Conservation (phyloP, 2,113 vertebrate species). For the Gulo gulo region DNA sequence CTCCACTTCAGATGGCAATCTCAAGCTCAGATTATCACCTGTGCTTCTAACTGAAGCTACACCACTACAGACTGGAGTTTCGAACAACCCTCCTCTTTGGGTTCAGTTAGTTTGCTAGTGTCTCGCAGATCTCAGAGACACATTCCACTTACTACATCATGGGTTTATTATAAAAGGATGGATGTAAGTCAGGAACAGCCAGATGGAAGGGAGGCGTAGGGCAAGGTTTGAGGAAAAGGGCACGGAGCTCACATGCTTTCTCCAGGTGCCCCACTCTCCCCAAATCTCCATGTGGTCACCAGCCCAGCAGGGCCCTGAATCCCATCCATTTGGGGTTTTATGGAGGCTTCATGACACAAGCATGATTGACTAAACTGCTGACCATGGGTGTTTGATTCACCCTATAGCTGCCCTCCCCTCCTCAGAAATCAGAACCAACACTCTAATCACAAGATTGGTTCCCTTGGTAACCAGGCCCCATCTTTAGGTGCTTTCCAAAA, state of each 20-base stretch:
- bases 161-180: background rate
- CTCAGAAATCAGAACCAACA: background rate
- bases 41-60: background rate
- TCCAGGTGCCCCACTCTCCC: background rate
- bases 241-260: background rate
- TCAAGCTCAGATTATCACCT: background rate
- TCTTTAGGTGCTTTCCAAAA: background rate
- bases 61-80: too few relatives aligned
- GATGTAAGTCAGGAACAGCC: background rate
- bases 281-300: background rate
- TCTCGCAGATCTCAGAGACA: background rate
- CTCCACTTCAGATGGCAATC: background rate
- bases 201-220: background rate
- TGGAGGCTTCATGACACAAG: background rate
- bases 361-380: background rate
- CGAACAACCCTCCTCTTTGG: background rate
- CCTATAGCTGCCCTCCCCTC: background rate
- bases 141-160: background rate
- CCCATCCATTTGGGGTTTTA: background rate
- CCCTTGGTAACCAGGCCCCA: background rate
- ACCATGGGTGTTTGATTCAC: background rate
- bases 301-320: background rate
- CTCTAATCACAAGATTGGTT: background rate
- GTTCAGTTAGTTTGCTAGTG: background rate
- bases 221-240: background rate